Percentiles rank a stretch among this genome's conserved stretches.
These are phyloP conservation scores for Sarcophaga carnaria DNA, from an alignment of 2,888 invertebrate species.

Conservation along the genomic window DNA sequence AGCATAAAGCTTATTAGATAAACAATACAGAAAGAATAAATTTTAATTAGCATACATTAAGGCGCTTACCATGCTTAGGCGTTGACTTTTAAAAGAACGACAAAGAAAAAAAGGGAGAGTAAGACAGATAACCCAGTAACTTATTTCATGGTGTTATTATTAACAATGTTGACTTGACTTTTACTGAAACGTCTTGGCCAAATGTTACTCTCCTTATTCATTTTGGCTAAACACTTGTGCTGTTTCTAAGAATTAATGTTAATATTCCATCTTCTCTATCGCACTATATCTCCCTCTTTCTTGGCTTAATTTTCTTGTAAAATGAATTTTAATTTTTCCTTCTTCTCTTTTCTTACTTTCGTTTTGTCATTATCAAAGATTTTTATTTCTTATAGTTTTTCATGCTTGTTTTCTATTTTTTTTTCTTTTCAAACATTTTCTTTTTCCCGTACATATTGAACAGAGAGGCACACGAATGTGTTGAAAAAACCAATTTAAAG, in stretches of 20 bases:
- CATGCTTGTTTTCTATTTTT: background rate
- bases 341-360: background rate
- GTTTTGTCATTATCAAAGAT: constrained; percentile 46
- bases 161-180: too few relatives aligned
- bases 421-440: constrained; percentile 3
- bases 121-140: too few relatives aligned
- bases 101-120: constrained; percentile 1
- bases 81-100: too few relatives aligned
- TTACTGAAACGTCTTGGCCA: background rate
- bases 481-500: constrained; percentile 72
- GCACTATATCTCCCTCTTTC: too few relatives aligned
- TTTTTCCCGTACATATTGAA: constrained; percentile 34
- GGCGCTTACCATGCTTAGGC: constrained; percentile 18
- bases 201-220: constrained; percentile 14
- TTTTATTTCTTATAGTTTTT: constrained; percentile 15
- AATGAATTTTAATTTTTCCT: too few relatives aligned
- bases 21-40: constrained; percentile 17
- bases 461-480: constrained; percentile 41
- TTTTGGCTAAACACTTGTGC: too few relatives aligned
- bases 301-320: too few relatives aligned
- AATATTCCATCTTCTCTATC: too few relatives aligned
- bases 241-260: too few relatives aligned
- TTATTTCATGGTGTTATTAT: too few relatives aligned
- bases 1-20: too few relatives aligned
- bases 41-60: constrained; percentile 69